Conservation (phyloP, 23 tunicate genomes). For the Trididemnum nubilum region DNA sequence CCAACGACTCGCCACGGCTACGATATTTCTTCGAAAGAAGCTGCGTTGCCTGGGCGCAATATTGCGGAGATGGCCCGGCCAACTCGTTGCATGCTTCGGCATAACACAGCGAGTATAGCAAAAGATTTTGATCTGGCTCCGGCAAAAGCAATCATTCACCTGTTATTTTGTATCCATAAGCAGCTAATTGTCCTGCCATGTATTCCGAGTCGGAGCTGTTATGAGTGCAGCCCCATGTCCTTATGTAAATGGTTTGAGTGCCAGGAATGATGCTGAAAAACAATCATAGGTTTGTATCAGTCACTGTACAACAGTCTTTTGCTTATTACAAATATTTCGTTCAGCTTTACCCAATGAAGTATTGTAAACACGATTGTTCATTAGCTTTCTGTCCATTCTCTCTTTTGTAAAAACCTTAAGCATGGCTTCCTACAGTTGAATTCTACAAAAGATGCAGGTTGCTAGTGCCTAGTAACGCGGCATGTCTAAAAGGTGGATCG, state of each 20-base stretch:
- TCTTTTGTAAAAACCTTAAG: too few relatives aligned
- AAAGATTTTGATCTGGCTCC: not conserved
- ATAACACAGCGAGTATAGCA: not conserved
- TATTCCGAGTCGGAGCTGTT: slow-evolving; percentile 99
- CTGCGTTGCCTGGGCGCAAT: not conserved
- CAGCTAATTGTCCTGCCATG: slow-evolving; percentile 95
- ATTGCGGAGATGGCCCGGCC: not conserved
- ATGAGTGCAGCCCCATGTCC: slow-evolving; percentile 99
- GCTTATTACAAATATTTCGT: too few relatives aligned
- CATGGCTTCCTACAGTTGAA: too few relatives aligned
- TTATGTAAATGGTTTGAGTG: slow-evolving; percentile 69
- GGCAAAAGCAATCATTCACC: slow-evolving; percentile 3
- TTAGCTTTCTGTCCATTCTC: too few relatives aligned
- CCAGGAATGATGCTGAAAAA: slow-evolving; percentile 76
- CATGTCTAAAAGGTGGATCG: too few relatives aligned
- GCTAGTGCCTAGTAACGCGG: too few relatives aligned
- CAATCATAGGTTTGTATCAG: too few relatives aligned
- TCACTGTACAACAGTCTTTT: not conserved
- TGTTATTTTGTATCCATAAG: slow-evolving; percentile 79
- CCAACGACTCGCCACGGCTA: not conserved
- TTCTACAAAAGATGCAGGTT: too few relatives aligned
- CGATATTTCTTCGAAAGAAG: not conserved
- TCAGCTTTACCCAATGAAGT: too few relatives aligned
- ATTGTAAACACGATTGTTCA: too few relatives aligned
- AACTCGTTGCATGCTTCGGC: not conserved